These are phyloP conservation scores for Zeus faber DNA, from an alignment of 2,113 vertebrate genomes.

Conservation along the genomic window DNA sequence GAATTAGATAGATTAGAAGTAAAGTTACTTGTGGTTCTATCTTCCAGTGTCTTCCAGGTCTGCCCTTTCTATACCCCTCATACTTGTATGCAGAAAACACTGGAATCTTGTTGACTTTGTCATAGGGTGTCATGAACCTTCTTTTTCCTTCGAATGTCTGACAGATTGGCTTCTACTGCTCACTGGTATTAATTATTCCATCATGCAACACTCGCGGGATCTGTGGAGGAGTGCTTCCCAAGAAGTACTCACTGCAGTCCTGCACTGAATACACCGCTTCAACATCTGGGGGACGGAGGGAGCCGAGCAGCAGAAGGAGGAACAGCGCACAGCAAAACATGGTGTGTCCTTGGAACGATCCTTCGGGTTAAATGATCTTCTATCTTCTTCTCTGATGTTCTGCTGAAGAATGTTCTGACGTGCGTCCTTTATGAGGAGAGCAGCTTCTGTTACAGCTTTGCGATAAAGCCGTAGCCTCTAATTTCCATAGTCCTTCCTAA, in stretches of 20 bases:
- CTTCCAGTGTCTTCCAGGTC: neutral
- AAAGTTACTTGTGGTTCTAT: slow-evolving; percentile 36
- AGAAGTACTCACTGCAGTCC: slow-evolving; percentile 25
- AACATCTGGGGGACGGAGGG: no score
- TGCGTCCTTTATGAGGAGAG: no score
- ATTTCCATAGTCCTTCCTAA: no score
- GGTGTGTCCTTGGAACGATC: no score
- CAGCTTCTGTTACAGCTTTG: no score
- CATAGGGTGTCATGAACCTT: slow-evolving; percentile 45
- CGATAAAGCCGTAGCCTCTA: no score
- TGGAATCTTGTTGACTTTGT: slow-evolving; percentile 36
- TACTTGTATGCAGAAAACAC: slow-evolving; percentile 51
- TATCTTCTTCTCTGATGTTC: no score
- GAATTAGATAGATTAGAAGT: no score
- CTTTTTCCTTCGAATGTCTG: slow-evolving; percentile 3
- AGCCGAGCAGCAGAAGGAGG: no score
- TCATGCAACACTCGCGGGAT: slow-evolving; percentile 19
- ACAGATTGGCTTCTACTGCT: slow-evolving; percentile 41
- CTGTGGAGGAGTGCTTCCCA: slow-evolving; percentile 4
- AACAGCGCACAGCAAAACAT: no score
- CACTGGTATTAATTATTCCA: slow-evolving; percentile 20
- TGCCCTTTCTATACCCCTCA: fast-evolving
- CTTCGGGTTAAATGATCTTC: no score
- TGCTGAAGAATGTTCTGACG: no score
- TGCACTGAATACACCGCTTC: slow-evolving; percentile 16